Conservation (phyloP, 2,888 invertebrate genomes). For the Protonemura montana region DNA sequence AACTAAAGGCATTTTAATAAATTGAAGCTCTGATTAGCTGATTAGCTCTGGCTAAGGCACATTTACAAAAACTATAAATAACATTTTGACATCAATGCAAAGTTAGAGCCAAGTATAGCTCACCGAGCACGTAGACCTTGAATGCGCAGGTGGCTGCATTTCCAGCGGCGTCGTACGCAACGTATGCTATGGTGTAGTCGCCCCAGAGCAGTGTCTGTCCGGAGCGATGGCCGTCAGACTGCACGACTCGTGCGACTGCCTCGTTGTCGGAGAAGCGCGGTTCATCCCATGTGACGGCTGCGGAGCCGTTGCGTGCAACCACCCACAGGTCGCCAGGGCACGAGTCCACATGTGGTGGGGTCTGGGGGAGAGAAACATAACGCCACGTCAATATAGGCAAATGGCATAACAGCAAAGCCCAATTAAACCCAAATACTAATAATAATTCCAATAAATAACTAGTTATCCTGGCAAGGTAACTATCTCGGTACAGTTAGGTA, state of each 20-base stretch:
- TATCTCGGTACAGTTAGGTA: no score
- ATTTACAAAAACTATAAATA: no score
- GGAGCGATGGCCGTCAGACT: conserved; percentile 85
- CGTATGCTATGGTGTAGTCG: conserved; percentile 89
- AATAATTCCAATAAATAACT: no score
- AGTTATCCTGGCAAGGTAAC: no score
- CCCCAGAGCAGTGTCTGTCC: conserved; percentile 91
- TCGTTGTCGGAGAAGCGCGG: conserved; percentile 91
- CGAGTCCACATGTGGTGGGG: conserved; percentile 84
- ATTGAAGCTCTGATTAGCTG: no score
- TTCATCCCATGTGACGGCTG: conserved; percentile 90
- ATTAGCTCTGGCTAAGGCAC: no score
- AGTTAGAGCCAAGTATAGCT: conserved; percentile 21
- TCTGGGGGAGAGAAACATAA: conserved; percentile 55
- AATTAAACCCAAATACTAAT: no score
- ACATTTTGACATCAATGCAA: no score
- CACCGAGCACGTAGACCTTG: conserved; percentile 65
- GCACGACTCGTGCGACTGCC: conserved; percentile 78
- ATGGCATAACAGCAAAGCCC: no score
- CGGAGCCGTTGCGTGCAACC: conserved; percentile 89
- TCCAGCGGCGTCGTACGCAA: conserved; percentile 91
- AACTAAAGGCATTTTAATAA: no score
- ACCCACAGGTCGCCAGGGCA: conserved; percentile 96
- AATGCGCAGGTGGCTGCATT: conserved; percentile 92
- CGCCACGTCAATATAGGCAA: not conserved